Evolutionary conservation across 2,888 invertebrate genomes (phyloP).

Genomic region (Xylophagus ater): DNA sequence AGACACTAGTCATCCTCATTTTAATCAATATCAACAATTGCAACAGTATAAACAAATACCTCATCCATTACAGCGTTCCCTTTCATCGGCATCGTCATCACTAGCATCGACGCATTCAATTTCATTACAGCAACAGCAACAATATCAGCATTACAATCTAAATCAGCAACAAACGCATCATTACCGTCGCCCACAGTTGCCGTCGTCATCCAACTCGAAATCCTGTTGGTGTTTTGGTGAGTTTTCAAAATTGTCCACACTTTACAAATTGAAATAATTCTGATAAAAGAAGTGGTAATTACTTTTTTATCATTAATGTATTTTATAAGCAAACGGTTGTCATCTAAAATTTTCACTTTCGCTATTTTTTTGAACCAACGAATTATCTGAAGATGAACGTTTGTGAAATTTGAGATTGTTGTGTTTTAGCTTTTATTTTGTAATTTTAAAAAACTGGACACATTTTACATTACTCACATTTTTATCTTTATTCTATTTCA

Average conservation of each 20-base stretch:
- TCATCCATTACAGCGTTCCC: constrained; percentile 23
- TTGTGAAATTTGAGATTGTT: too few relatives aligned
- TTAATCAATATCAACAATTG: constrained; percentile 2
- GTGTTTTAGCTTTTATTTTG: too few relatives aligned
- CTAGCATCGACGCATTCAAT: constrained; percentile 20
- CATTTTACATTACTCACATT: too few relatives aligned
- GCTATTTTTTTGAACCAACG: too few relatives aligned
- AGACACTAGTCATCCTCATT: constrained; percentile 1
- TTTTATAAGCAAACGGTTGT: too few relatives aligned
- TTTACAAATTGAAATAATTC: constrained; percentile 5
- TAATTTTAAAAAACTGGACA: too few relatives aligned
- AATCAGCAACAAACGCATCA: constrained; percentile 1
- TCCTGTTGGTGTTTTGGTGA: constrained; percentile 41
- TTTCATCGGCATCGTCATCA: constrained; percentile 26
- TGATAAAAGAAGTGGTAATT: constrained; percentile 1
- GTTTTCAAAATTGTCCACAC: constrained; percentile 21
- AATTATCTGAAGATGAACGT: too few relatives aligned
- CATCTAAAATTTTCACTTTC: too few relatives aligned
- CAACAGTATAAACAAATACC: too few relatives aligned
- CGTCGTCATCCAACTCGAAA: constrained; percentile 21
- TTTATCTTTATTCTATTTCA: too few relatives aligned
- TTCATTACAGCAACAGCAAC: constrained; percentile 14
- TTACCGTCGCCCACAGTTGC: constrained; percentile 16
- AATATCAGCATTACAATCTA: constrained; percentile 4
- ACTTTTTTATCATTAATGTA: too few relatives aligned